These are phyloP conservation scores for Acleris emargana DNA, from an alignment of 2,888 invertebrate genomes.

Conservation along the genomic window DNA sequence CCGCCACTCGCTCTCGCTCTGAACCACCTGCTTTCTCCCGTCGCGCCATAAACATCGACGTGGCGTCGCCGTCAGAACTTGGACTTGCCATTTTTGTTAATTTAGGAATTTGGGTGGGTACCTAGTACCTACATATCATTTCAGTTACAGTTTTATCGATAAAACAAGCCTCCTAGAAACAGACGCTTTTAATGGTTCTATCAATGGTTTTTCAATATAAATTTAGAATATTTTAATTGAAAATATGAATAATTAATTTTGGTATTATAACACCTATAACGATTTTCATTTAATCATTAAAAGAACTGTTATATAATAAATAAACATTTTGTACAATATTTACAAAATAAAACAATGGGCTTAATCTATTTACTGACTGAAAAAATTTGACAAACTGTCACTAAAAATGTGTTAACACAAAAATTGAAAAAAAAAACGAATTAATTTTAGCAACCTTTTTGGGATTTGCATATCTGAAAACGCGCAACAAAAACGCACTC, in stretches of 20 bases:
- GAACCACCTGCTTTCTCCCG: slow-evolving; percentile 60
- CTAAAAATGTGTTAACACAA: slow-evolving; percentile 6
- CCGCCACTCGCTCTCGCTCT: slow-evolving; percentile 43
- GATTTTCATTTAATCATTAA: slow-evolving; percentile 5
- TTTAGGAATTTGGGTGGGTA: slow-evolving; percentile 1
- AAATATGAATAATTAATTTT: slow-evolving; percentile 32
- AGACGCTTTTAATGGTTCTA: slow-evolving; percentile 15
- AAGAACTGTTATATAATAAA: slow-evolving; percentile 9
- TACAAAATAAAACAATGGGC: slow-evolving; percentile 44
- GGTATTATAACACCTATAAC: background rate
- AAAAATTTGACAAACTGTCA: slow-evolving; percentile 27
- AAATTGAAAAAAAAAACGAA: slow-evolving; percentile 26
- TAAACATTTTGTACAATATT: slow-evolving; percentile 39
- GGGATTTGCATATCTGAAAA: background rate
- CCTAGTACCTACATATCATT: too few relatives aligned
- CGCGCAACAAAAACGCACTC: slow-evolving; percentile 27
- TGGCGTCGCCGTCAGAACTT: slow-evolving; percentile 61
- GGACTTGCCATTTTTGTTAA: slow-evolving; percentile 63
- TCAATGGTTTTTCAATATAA: slow-evolving; percentile 17
- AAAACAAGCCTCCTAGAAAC: slow-evolving; percentile 55
- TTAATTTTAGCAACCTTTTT: slow-evolving; percentile 39
- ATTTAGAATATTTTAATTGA: slow-evolving; percentile 5
- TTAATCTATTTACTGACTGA: slow-evolving; percentile 37
- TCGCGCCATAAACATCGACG: slow-evolving; percentile 72
- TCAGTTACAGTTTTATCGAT: slow-evolving; percentile 40